Conservation (phyloP, 2,113 vertebrate species). For the Salvelinus namaycush region DNA sequence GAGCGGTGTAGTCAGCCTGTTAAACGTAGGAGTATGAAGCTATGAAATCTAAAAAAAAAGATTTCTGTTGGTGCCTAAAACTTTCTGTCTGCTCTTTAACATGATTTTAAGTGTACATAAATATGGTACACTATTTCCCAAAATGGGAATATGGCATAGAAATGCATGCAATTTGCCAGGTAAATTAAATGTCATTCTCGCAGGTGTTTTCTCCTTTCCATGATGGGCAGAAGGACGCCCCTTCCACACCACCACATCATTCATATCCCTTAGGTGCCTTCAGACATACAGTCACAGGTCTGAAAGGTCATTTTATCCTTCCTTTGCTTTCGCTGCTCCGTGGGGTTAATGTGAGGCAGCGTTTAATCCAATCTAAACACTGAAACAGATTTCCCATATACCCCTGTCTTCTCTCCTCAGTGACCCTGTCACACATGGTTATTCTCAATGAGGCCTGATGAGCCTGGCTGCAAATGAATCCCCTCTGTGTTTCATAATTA, state of each 20-base stretch:
- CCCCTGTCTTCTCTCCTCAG: constrained; percentile 36
- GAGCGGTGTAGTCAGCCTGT: too few relatives aligned
- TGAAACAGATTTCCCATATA: constrained; percentile 58
- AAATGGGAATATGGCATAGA: not conserved
- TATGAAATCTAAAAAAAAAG: too few relatives aligned
- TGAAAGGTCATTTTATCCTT: not conserved
- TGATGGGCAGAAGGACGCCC: too few relatives aligned
- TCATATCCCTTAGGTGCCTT: not conserved
- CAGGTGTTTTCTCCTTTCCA: not conserved
- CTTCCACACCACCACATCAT: not conserved
- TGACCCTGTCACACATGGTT: constrained; percentile 60
- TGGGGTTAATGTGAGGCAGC: constrained; percentile 47
- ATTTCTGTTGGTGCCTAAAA: not conserved
- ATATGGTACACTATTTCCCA: not conserved
- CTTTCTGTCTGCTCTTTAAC: not conserved
- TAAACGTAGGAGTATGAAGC: too few relatives aligned
- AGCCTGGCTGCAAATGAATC: constrained; percentile 50
- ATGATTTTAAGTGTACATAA: not conserved
- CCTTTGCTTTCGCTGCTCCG: constrained; percentile 10
- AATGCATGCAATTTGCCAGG: not conserved
- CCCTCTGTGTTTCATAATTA: constrained; percentile 61
- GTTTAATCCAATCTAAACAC: constrained; percentile 58
- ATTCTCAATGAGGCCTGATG: constrained; percentile 60
- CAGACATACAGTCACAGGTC: not conserved
- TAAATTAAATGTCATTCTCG: not conserved